Evolutionary conservation across 2,113 vertebrate species (phyloP).

Genomic region (Menidia beryllina): DNA sequence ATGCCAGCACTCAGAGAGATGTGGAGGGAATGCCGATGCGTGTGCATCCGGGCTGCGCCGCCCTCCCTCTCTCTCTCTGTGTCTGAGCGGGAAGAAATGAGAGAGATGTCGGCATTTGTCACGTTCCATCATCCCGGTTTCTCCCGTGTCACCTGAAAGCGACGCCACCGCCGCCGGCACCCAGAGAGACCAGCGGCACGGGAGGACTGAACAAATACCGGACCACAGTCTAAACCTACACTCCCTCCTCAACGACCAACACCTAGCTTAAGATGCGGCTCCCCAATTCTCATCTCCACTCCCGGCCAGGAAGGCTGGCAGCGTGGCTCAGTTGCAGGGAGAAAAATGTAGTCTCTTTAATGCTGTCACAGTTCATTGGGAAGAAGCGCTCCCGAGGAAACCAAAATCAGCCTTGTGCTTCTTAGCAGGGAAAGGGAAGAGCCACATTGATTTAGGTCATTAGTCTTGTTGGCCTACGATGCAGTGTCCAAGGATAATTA

Average conservation of each 20-base stretch:
- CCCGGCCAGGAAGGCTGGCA: conserved; percentile 19
- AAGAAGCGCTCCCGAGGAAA: conserved; percentile 25
- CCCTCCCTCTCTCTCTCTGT: conserved; percentile 5
- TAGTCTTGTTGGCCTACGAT: conserved; percentile 45
- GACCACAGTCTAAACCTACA: conserved; percentile 8
- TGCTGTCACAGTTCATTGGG: conserved; percentile 47
- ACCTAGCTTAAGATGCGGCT: conserved; percentile 51
- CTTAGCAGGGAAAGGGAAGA: conserved; percentile 31
- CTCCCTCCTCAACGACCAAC: conserved; percentile 9
- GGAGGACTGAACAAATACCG: conserved; percentile 45
- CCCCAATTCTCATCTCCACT: conserved; percentile 43
- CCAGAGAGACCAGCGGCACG: conserved; percentile 15
- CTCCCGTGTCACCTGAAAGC: conserved; percentile 58
- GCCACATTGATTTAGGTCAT: conserved; percentile 66
- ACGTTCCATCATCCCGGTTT: conserved; percentile 40
- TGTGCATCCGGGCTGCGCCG: conserved; percentile 11
- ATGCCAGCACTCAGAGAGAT: conserved; percentile 54
- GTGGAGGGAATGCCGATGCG: conserved; percentile 72
- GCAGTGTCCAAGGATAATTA: conserved; percentile 73
- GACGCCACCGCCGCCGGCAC: conserved; percentile 23
- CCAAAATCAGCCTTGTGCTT: conserved; percentile 29
- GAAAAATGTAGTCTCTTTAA: conserved; percentile 40
- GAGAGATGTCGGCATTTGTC: conserved; percentile 37
- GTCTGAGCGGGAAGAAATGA: conserved; percentile 23
- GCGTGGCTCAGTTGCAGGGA: conserved; percentile 37